Evolutionary conservation across 2,797 vertebrate genomes (phyloP).

Genomic region (Lutjanus argentimaculatus): DNA sequence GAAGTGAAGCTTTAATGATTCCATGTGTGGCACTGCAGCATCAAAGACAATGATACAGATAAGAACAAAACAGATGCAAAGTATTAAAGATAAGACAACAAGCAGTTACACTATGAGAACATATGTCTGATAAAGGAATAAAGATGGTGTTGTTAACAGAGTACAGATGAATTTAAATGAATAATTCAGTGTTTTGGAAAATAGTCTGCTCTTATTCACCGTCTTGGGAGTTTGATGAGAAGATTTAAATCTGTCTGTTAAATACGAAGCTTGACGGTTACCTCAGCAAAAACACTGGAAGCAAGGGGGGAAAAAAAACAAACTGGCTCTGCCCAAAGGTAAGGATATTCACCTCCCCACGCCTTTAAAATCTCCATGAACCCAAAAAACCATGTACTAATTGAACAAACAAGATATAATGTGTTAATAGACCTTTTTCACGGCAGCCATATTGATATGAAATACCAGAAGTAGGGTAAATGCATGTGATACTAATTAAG

Average conservation of each 20-base stretch:
- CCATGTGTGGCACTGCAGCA: neutral
- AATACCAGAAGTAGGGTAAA: too few relatives aligned
- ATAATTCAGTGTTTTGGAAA: neutral
- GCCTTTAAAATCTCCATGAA: neutral
- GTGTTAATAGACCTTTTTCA: too few relatives aligned
- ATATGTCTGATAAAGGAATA: constrained; percentile 5
- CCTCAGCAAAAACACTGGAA: neutral
- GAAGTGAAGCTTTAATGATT: constrained; percentile 39
- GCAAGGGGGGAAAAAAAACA: neutral
- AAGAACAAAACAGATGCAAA: constrained; percentile 9
- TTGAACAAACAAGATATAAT: too few relatives aligned
- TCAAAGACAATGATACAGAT: constrained; percentile 16
- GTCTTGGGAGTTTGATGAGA: neutral
- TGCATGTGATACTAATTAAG: too few relatives aligned
- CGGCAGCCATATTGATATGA: too few relatives aligned
- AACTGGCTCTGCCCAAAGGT: neutral
- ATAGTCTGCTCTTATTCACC: neutral
- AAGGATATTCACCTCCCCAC: neutral
- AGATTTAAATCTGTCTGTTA: neutral
- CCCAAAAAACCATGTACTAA: too few relatives aligned
- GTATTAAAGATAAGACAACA: constrained; percentile 15
- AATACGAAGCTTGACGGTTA: neutral
- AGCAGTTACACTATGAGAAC: constrained; percentile 8
- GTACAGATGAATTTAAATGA: neutral
- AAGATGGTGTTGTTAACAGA: neutral